A percentile compares a stretch with the other conserved stretches of the same genome.
Evolutionary conservation across 1,140 invertebrate genomes (phyloP).

Genomic region (Zeugodacus cucurbitae): DNA sequence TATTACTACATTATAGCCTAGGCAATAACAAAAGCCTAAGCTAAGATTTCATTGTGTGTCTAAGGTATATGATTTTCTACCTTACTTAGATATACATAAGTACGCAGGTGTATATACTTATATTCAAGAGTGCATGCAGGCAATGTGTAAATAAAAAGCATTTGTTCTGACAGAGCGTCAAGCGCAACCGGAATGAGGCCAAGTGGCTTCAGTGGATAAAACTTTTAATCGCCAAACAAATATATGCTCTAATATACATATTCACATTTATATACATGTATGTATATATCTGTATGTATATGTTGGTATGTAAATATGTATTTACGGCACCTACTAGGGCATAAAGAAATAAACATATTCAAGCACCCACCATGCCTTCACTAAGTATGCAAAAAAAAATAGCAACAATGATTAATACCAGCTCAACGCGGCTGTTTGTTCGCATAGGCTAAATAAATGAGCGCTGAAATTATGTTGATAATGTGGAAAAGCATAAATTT

Average conservation of each 20-base stretch:
- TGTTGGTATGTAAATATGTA: not conserved
- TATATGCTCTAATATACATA: not conserved
- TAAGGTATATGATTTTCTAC: not conserved
- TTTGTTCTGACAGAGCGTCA: not conserved
- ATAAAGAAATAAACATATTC: not conserved
- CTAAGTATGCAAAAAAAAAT: not conserved
- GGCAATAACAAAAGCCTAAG: constrained; percentile 42
- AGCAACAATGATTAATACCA: not conserved
- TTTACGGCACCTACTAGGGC: not conserved
- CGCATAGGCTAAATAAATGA: constrained; percentile 29
- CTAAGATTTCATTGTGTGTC: not conserved
- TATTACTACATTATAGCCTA: not conserved
- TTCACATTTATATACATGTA: not conserved
- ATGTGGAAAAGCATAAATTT: not conserved
- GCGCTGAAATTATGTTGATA: constrained; percentile 5
- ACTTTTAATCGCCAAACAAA: constrained; percentile 61
- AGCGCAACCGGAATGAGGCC: constrained; percentile 10
- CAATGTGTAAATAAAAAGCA: not conserved
- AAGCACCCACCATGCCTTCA: not conserved
- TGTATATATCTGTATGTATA: not conserved
- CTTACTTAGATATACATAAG: not conserved
- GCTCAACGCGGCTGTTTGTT: not conserved
- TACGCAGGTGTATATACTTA: not conserved
- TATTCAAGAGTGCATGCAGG: not conserved
- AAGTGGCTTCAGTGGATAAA: constrained; percentile 46